Conservation (phyloP, 2,888 invertebrate species). For the Disparrhopalites patrizii region DNA sequence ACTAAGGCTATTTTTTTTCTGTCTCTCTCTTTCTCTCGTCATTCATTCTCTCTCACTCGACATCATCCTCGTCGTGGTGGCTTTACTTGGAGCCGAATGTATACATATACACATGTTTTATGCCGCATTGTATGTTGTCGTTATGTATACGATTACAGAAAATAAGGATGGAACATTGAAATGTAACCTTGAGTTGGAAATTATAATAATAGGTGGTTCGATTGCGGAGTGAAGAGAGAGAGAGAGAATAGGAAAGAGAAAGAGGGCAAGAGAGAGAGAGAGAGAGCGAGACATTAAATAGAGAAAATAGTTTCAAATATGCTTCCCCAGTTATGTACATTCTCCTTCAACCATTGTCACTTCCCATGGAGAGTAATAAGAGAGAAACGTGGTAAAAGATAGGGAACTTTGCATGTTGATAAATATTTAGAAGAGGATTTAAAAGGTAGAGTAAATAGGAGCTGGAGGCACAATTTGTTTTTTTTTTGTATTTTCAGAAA, state of each 20-base stretch:
- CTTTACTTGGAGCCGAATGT: too few relatives aligned
- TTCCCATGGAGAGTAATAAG: background rate
- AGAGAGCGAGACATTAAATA: constrained; percentile 8
- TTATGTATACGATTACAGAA: too few relatives aligned
- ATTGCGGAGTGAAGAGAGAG: too few relatives aligned
- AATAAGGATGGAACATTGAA: constrained; percentile 12
- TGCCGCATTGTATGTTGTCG: too few relatives aligned
- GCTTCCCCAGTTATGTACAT: background rate
- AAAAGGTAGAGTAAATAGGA: too few relatives aligned
- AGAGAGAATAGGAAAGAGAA: too few relatives aligned
- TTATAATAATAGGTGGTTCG: constrained; percentile 12
- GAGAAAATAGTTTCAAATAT: constrained; percentile 9
- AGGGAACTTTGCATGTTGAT: too few relatives aligned
- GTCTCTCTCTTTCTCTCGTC: background rate
- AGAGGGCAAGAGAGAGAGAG: too few relatives aligned
- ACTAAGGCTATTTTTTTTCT: background rate
- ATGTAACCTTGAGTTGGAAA: constrained; percentile 10
- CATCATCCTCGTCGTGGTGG: background rate
- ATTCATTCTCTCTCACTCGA: background rate
- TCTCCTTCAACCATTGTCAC: background rate
- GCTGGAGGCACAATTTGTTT: too few relatives aligned
- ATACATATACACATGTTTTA: too few relatives aligned
- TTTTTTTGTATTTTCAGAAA: too few relatives aligned
- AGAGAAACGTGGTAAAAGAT: background rate
- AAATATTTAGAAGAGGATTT: too few relatives aligned